Conservation (phyloP, 2,888 invertebrate genomes). For the Smittia aterrima region DNA sequence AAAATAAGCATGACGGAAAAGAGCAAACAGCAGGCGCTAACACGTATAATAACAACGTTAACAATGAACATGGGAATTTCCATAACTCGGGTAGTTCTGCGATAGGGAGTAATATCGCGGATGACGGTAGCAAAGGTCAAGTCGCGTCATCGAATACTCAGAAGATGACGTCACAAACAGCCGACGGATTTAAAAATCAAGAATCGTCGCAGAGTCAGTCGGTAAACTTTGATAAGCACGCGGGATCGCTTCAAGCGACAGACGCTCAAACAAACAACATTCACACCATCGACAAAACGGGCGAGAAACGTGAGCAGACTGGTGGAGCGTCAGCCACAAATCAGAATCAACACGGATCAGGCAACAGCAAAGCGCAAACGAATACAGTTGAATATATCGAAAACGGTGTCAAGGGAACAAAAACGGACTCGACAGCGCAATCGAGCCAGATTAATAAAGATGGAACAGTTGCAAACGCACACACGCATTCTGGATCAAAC, state of each 20-base stretch:
- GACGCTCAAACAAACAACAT: not conserved
- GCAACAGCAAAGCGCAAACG: conserved; percentile 22
- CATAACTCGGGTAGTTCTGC: conserved; percentile 31
- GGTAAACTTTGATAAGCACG: conserved; percentile 10
- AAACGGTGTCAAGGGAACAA: conserved; percentile 34
- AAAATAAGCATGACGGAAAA: conserved; percentile 20
- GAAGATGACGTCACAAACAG: conserved; percentile 19
- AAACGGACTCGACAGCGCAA: conserved; percentile 26
- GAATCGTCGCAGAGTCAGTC: conserved; percentile 24
- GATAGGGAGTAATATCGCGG: conserved; percentile 15
- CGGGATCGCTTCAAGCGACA: not conserved
- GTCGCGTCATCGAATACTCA: conserved; percentile 20
- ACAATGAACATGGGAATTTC: conserved; percentile 37
- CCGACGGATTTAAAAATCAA: conserved; percentile 25
- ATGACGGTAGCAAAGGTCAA: conserved; percentile 26
- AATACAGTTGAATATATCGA: conserved; percentile 31
- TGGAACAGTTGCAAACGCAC: conserved; percentile 1
- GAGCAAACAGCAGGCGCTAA: conserved; percentile 34
- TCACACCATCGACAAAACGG: conserved; percentile 30
- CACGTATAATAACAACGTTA: conserved; percentile 15
- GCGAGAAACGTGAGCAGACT: not conserved
- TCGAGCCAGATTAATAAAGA: conserved; percentile 33
- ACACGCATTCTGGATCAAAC: conserved; percentile 25
- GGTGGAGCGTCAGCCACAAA: conserved; percentile 20
- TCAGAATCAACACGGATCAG: conserved; percentile 20